Evolutionary conservation across 2,888 invertebrate species (phyloP), one percentile per base, ranked within the genome.

Genomic region (Caenorhabditis sp.): DNA sequence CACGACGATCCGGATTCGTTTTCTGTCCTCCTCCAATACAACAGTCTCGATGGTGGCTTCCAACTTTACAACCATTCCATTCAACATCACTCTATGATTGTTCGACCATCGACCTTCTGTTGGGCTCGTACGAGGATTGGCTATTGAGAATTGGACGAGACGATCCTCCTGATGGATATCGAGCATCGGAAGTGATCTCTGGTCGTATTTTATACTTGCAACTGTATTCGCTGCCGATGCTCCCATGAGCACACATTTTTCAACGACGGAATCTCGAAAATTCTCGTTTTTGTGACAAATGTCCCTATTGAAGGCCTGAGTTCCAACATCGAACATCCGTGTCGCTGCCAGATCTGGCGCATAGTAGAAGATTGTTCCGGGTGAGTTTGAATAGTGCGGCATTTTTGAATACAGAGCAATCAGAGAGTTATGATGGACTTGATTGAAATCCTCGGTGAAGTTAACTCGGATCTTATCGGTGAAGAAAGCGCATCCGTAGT

Each of bases 191-290:
- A 76, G 69, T 1, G 31, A 19, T 38, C 76, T 44, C 10, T 22
- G 35, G 26, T 76, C 76, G 19, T 61, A 76, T 41, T 68, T 49
- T 2, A 51, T 47, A 26, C 35, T 51, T 26, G 41, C 51, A 12
- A 69, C 49, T 0, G 69, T 26, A 6, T 59, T 22, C 5, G 68
- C 69, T 8, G 68, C 76, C 10, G 68, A n/a, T n/a, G 51, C 49
- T 6, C 76, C 76, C 61, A 76, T 76, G n/a, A 24, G 22, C 0
- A 51, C 68, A 38, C 76, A 76, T 1, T 26, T 59, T 44, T 76
- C 41, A 12, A 76, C 76, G 0, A 54, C 44, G 10, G 44, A 16
- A 14, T 35, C 49, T 28, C 1, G 2, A 19, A 35, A 26, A 4
- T 12, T 26, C 10, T 24, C 1, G 19, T 19, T 1, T 1, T 2